These are phyloP conservation scores for Ctenochaetus hawaiiensis DNA, from an alignment of 2,797 vertebrate genomes.

Conservation along the genomic window DNA sequence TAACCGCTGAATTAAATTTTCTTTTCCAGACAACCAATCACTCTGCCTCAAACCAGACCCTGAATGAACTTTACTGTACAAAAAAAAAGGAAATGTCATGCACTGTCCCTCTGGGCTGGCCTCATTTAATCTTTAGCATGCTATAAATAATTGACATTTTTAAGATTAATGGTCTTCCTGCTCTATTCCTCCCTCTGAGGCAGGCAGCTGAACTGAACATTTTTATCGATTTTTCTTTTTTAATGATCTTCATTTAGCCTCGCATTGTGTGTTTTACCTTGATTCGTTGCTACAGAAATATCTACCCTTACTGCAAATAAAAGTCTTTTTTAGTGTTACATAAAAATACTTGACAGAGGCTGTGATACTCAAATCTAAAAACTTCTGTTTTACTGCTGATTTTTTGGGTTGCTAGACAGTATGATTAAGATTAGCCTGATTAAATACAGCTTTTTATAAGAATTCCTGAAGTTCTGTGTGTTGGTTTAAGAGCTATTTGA, in stretches of 20 bases:
- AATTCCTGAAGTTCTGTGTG: conserved; percentile 70
- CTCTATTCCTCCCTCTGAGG: neutral
- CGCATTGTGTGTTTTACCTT: conserved; percentile 1
- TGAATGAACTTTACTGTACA: neutral
- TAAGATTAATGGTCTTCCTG: conserved; percentile 23
- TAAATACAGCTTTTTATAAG: conserved; percentile 69
- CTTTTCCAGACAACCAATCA: neutral
- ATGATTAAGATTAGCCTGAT: conserved; percentile 66
- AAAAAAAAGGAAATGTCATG: conserved; percentile 5
- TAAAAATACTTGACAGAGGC: conserved; percentile 17
- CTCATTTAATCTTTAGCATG: conserved; percentile 49
- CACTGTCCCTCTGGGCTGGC: conserved; percentile 20
- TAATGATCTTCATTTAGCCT: conserved; percentile 3
- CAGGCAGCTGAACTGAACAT: conserved; percentile 31
- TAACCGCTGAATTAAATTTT: neutral
- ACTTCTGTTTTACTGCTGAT: conserved; percentile 32
- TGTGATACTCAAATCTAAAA: conserved; percentile 35
- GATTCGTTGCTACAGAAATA: neutral
- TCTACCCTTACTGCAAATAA: neutral
- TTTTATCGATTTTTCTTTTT: conserved; percentile 2
- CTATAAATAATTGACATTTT: conserved; percentile 55
- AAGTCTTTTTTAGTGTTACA: neutral
- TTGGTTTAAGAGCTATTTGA: conserved; percentile 75
- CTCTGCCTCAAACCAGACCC: neutral
- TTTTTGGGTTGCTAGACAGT: conserved; percentile 45